These are phyloP conservation scores for Rotaria socialis DNA, from an alignment of 2,888 invertebrate species.

Conservation along the genomic window DNA sequence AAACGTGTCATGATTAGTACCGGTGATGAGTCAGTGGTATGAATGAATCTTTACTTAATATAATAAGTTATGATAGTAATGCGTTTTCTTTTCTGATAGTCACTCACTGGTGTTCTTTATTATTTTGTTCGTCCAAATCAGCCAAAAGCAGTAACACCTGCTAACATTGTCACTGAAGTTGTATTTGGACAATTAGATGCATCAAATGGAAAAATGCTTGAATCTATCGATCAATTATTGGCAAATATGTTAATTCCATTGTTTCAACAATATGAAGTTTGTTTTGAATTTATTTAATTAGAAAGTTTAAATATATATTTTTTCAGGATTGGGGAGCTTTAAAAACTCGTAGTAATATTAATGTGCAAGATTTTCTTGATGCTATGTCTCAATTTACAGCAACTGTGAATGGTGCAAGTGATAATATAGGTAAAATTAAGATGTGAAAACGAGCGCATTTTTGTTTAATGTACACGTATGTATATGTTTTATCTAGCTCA, in stretches of 20 bases:
- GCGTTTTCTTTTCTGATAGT: slow-evolving; percentile 48
- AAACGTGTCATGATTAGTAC: slow-evolving; percentile 36
- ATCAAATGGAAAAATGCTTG: slow-evolving; percentile 70
- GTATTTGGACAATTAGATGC: slow-evolving; percentile 61
- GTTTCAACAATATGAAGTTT: slow-evolving; percentile 57
- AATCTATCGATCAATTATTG: slow-evolving; percentile 79
- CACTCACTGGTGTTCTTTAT: slow-evolving; percentile 54
- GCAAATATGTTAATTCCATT: slow-evolving; percentile 86
- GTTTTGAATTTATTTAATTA: slow-evolving; percentile 21
- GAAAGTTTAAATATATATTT: not conserved
- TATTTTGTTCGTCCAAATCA: slow-evolving; percentile 55
- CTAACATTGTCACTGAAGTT: slow-evolving; percentile 57
- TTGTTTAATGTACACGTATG: not conserved
- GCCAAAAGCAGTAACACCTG: slow-evolving; percentile 54
- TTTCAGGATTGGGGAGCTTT: slow-evolving; percentile 56
- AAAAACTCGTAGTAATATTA: slow-evolving; percentile 51
- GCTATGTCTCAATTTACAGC: slow-evolving; percentile 56
- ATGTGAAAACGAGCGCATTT: not conserved
- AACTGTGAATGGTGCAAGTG: slow-evolving; percentile 54
- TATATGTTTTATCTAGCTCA: slow-evolving; percentile 48
- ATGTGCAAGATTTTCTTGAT: slow-evolving; percentile 58
- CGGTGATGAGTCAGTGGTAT: slow-evolving; percentile 16
- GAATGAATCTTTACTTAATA: too few species aligned
- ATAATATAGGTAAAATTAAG: slow-evolving; percentile 52
- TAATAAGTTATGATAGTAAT: too few species aligned